These are phyloP conservation scores for Delichon dasypus DNA, from an alignment of 2,797 vertebrate species.

Conservation along the genomic window DNA sequence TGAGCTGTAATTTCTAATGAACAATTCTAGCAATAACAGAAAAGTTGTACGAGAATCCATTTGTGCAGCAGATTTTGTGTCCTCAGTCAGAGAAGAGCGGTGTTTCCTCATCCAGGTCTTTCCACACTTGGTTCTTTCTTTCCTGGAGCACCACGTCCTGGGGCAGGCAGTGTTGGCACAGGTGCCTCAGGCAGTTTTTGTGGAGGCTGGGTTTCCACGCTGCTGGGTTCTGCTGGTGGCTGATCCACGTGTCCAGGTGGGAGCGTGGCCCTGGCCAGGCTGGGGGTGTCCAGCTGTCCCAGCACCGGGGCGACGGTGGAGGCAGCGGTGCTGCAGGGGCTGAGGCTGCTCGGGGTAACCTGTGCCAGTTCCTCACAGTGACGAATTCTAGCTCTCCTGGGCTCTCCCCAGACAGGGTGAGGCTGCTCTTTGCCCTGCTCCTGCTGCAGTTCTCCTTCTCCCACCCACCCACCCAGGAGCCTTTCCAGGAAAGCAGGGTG, in stretches of 20 bases:
- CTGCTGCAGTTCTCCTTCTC: neutral
- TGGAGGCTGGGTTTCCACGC: neutral
- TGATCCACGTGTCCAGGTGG: rapidly evolving
- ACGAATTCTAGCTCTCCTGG: neutral
- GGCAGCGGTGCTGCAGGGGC: neutral
- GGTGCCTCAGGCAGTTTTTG: neutral
- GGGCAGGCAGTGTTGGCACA: neutral
- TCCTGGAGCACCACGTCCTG: rapidly evolving
- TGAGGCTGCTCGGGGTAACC: neutral
- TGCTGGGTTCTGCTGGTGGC: neutral
- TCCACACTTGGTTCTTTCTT: neutral
- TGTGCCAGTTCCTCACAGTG: neutral
- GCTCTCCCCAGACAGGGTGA: neutral
- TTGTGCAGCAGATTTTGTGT: neutral
- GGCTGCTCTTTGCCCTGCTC: neutral
- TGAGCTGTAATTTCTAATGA: neutral
- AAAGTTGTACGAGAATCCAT: neutral
- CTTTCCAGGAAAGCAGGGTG: neutral
- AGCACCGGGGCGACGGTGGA: neutral
- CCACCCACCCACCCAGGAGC: neutral
- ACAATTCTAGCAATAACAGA: neutral
- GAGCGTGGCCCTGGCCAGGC: neutral
- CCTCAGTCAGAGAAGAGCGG: neutral
- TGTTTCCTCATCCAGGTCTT: neutral
- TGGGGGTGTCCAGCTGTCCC: neutral